Percentiles rank a stretch among this genome's conserved stretches.
Evolutionary conservation across 2,113 vertebrate genomes (phyloP).

Genomic region (Carlito syrichta): DNA sequence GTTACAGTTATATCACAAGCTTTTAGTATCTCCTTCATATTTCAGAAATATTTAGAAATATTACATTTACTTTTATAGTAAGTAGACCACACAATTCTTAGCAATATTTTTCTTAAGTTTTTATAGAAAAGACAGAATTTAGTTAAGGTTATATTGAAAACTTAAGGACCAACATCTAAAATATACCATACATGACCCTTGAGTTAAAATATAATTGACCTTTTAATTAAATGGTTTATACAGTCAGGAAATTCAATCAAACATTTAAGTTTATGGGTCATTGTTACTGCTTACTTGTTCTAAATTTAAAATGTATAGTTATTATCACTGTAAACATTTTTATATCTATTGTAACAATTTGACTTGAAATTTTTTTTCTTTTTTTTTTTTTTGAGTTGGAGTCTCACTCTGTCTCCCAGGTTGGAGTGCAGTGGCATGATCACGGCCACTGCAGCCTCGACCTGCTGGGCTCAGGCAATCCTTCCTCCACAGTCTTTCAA

Average conservation of each 20-base stretch:
- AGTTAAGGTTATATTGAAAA: conserved; percentile 15
- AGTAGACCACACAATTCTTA: not conserved
- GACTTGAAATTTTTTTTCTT: conserved; percentile 2
- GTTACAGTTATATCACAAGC: not conserved
- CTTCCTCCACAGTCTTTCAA: no score
- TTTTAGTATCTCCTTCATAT: not conserved
- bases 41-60: not conserved
- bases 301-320: conserved; percentile 24
- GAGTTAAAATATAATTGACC: conserved; percentile 45
- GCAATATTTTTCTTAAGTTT: conserved; percentile 26
- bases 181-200: conserved; percentile 30
- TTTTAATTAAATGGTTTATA: not conserved
- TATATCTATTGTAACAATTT: not conserved
- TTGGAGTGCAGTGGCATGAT: no score
- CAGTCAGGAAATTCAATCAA: conserved; percentile 19
- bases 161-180: conserved; percentile 25
- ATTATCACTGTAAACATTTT: not conserved
- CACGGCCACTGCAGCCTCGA: no score
- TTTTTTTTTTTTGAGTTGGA: no score
- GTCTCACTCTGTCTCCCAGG: no score
- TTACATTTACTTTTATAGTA: conserved; percentile 14
- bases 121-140: conserved; percentile 27
- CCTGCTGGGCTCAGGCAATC: no score
- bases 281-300: conserved; percentile 24
- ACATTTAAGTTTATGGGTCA: not conserved